A percentile compares a stretch with the other conserved stretches of the same genome.
phyloP scores from a whole-genome alignment of 2,113 vertebrate genomes.

The Mesoclemmys tuberculata region DNA sequence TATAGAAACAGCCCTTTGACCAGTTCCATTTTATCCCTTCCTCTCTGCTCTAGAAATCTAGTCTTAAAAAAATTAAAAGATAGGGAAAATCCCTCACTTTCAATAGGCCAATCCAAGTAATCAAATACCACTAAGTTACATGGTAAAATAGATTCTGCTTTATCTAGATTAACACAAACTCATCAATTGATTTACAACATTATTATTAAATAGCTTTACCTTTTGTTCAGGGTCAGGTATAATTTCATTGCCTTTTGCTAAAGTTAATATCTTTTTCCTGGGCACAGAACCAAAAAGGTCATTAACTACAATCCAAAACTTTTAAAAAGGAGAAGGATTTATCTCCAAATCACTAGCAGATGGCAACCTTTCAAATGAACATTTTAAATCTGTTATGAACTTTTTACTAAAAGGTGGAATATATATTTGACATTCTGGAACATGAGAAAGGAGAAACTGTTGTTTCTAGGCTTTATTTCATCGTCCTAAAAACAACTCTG shows the following conservation, averaged over 20 bases:
- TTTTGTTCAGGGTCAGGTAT: conserved; percentile 58
- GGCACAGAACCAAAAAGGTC: conserved; percentile 42
- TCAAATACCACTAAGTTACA: background rate
- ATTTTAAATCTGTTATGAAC: conserved; percentile 17
- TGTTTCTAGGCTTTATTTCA: background rate
- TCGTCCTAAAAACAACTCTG: conserved; percentile 9
- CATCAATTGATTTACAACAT: conserved; percentile 20
- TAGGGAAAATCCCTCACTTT: background rate
- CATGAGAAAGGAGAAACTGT: background rate
- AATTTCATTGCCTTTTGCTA: conserved; percentile 46
- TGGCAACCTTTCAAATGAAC: conserved; percentile 40
- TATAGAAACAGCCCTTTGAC: background rate
- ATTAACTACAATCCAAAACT: conserved; percentile 34
- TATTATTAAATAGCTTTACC: conserved; percentile 41
- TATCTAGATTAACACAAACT: conserved; percentile 29
- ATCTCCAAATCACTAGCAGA: conserved; percentile 28
- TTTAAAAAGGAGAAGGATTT: conserved; percentile 35
- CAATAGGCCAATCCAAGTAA: background rate
- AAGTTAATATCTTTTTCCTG: conserved; percentile 60
- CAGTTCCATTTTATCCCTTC: background rate
- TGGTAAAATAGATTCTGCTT: conserved; percentile 24
- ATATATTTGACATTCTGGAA: background rate
- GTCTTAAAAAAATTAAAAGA: background rate
- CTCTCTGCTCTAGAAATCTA: background rate
- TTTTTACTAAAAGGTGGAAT: background rate